A percentile compares a stretch with the other conserved stretches of the same genome.
Conservation (phyloP, 2,113 vertebrate genomes). For the Gymnogyps californianus region DNA sequence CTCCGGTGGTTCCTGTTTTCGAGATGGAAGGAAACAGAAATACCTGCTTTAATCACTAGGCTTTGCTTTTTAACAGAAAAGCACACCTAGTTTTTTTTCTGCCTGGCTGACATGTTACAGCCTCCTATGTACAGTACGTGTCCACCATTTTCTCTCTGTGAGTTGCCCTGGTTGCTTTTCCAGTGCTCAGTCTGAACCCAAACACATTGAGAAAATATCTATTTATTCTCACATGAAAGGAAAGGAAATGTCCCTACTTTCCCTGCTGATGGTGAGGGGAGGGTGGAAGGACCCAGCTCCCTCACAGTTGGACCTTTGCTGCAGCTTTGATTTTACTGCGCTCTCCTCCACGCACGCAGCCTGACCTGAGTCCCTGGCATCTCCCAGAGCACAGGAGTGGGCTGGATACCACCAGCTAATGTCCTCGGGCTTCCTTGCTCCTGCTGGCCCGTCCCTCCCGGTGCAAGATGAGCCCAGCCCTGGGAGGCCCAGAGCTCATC, state of each 20-base stretch:
- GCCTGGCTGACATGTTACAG: neutral
- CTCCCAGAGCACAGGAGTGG: neutral
- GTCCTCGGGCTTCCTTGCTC: neutral
- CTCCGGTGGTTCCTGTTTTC: neutral
- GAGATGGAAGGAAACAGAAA: neutral
- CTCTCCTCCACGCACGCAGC: neutral
- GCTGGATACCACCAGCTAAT: neutral
- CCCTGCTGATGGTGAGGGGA: neutral
- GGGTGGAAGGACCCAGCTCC: neutral
- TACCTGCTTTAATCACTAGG: neutral
- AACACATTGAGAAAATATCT: neutral
- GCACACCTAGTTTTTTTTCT: neutral
- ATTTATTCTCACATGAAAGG: conserved; percentile 28
- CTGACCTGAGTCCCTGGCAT: neutral
- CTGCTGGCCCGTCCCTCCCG: rapidly evolving
- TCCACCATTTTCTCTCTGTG: neutral
- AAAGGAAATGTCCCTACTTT: neutral
- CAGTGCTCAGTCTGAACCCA: neutral
- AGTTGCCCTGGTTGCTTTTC: neutral
- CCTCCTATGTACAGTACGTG: neutral
- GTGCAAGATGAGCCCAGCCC: neutral
- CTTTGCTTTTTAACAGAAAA: conserved; percentile 30
- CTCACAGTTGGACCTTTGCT: neutral
- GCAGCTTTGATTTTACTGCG: neutral
- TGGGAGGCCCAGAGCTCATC: neutral